Evolutionary conservation across 1,140 invertebrate genomes (phyloP), one percentile per base, ranked within the genome.

Genomic region (Lucilia cuprina): DNA sequence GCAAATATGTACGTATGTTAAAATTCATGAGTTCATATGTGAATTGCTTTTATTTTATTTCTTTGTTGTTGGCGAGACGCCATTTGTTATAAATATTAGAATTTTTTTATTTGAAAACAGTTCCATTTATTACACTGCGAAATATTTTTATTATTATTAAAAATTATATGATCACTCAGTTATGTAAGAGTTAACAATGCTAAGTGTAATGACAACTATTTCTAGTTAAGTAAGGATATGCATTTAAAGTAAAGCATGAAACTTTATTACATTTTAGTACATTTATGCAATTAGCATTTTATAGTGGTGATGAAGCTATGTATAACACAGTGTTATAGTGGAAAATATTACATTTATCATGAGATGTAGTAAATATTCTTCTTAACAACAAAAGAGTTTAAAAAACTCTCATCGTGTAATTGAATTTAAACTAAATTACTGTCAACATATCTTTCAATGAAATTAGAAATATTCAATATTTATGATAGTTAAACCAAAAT

Each of bases 81-180:
- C 75, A 78, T 78, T 19, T 35, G 34, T 41, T 78, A 78, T 78
- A 78, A 78, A 47, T 78, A 78, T 78, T 78, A 78, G 41, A 78
- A 41, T 47, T 35, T n/a, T 60, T 60, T 60, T 60, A 60, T 60
- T 60, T 60, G 55, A 60, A 60, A n/a, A 60, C 55, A n/a, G 55
- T 17, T 17, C 55, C 55, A 60, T 60, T 60, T 60, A n/a, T 60
- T 60, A 60, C 55, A 60, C 55, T 60, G 55, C 14, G n/a, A 14
- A 60, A 60, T 60, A 60, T 60, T 60, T 60, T 60, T 60, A n/a
- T 60, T 60, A n/a, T 60, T 60, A 60, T 60, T 60, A 60, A 14
- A 60, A 60, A 60, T 30, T 30, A 30, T 30, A 30, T 17, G 14
- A n/a, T 60, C 5, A 17, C 55, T n/a, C 0, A n/a, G 14, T 60